Evolutionary conservation across 30 jellyfish, hydroid and myxozoan species (phyloP).

Genomic region (Hydra vulgaris): DNA sequence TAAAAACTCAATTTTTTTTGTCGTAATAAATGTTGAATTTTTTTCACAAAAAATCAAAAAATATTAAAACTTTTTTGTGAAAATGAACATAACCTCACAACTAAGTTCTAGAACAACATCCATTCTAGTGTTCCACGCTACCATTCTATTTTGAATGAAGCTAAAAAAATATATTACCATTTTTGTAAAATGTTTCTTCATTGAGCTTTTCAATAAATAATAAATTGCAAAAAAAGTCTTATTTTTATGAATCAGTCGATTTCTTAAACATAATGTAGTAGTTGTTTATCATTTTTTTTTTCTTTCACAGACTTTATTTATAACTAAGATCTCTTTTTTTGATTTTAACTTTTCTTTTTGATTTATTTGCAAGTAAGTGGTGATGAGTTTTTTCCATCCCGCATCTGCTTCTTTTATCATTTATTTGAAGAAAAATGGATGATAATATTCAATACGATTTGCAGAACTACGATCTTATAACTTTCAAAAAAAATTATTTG

Average conservation of each 20-base stretch:
- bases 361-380: not conserved
- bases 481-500: no score
- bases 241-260: not conserved
- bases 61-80: no score
- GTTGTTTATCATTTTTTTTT: not conserved
- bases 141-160: not conserved
- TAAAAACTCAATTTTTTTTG: no score
- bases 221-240: not conserved
- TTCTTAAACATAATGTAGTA: not conserved
- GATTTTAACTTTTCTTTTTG: not conserved
- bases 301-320: not conserved
- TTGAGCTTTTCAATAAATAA: no score
- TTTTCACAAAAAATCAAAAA: no score
- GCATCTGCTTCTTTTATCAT: not conserved
- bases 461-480: no score
- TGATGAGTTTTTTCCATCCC: not conserved
- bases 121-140: no score
- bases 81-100: not conserved
- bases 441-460: not conserved
- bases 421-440: not conserved
- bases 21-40: no score
- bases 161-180: not conserved
- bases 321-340: not conserved
- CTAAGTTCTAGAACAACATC: not conserved
- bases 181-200: not conserved